Conservation (phyloP, 2,888 invertebrate species). For the Nasonovia ribisnigri region DNA sequence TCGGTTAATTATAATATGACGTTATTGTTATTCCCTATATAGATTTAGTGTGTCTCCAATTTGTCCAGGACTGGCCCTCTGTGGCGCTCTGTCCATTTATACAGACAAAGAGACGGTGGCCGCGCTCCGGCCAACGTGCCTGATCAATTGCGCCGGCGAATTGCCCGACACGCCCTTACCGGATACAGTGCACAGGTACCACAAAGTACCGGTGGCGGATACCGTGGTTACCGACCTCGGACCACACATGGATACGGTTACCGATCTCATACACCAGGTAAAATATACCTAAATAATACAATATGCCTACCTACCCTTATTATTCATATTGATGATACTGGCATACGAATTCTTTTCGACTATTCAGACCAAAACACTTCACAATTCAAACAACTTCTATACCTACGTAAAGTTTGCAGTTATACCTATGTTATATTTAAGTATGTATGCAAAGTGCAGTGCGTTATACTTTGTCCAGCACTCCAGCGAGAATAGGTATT, state of each 20-base stretch:
- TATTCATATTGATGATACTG: no score
- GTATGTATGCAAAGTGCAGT: neutral
- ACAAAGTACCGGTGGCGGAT: slow-evolving; percentile 82
- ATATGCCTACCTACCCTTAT: neutral
- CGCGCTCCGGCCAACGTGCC: slow-evolving; percentile 79
- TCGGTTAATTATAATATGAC: neutral
- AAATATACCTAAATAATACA: slow-evolving; percentile 47
- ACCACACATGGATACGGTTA: slow-evolving; percentile 81
- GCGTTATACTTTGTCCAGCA: neutral
- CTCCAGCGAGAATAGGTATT: neutral
- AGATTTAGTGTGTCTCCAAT: slow-evolving; percentile 77
- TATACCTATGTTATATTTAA: neutral
- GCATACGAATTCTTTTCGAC: neutral
- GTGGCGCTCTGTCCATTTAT: slow-evolving; percentile 81
- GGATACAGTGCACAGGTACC: slow-evolving; percentile 73
- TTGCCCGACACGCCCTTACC: slow-evolving; percentile 79
- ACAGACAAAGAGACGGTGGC: slow-evolving; percentile 77
- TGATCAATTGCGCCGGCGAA: slow-evolving; percentile 87
- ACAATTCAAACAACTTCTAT: neutral
- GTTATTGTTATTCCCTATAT: neutral
- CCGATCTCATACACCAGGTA: slow-evolving; percentile 83
- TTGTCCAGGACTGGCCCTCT: slow-evolving; percentile 81
- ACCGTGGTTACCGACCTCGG: slow-evolving; percentile 80
- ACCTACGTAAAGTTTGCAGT: neutral
- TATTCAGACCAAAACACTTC: neutral